phyloP scores from a whole-genome alignment of 2,797 vertebrate genomes.

The Characodon lateralis region DNA sequence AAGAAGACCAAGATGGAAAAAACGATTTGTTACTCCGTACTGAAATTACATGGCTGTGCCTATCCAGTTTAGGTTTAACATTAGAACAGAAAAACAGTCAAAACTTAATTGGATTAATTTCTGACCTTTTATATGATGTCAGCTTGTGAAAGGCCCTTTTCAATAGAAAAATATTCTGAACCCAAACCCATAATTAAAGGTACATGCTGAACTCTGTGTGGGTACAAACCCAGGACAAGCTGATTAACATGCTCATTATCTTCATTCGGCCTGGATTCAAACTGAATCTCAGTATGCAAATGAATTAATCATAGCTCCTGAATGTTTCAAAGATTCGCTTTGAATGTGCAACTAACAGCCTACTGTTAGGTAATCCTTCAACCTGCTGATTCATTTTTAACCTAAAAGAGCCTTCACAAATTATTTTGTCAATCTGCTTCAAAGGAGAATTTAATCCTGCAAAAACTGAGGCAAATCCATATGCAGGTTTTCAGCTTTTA shows the following conservation, averaged over 20 bases:
- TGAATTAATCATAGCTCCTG: not conserved
- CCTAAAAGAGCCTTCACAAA: not conserved
- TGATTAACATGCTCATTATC: slow-evolving; percentile 29
- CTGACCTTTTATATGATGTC: slow-evolving; percentile 3
- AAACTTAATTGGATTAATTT: not conserved
- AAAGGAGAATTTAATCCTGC: not conserved
- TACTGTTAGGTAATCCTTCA: not conserved
- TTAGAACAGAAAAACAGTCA: not conserved
- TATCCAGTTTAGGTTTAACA: not conserved
- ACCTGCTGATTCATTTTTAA: not conserved
- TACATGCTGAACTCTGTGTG: slow-evolving; percentile 9
- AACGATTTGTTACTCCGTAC: not conserved
- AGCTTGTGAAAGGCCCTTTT: not conserved
- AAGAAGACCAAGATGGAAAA: not conserved
- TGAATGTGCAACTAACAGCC: fast-evolving
- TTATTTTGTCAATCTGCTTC: slow-evolving; percentile 8
- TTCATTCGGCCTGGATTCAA: slow-evolving; percentile 5
- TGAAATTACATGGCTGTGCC: not conserved
- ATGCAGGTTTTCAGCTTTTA: not conserved
- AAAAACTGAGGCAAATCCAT: not conserved
- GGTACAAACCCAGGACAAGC: slow-evolving; percentile 4
- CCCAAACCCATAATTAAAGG: slow-evolving; percentile 2
- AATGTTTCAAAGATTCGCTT: slow-evolving; percentile 10
- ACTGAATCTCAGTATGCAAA: slow-evolving; percentile 24
- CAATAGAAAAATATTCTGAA: not conserved